Percentiles rank a stretch among this genome's conserved stretches.
Evolutionary conservation across 2,113 vertebrate genomes (phyloP).

Genomic region (Eublepharis macularius): DNA sequence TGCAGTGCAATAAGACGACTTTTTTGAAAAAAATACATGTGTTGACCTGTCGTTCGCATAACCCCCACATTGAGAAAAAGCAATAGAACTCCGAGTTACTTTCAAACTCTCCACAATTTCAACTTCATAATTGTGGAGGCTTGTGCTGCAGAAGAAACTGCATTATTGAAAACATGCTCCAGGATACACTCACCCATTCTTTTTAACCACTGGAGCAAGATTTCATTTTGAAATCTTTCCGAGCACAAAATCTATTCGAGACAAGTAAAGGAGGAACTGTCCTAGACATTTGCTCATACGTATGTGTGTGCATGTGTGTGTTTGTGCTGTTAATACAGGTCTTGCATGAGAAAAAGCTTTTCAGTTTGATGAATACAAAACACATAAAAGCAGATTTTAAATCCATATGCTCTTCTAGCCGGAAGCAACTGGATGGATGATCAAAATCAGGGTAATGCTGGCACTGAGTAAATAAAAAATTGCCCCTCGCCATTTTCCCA

Average conservation of each 20-base stretch:
- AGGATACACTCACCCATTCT: background rate
- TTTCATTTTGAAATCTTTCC: background rate
- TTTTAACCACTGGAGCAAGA: background rate
- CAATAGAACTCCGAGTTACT: background rate
- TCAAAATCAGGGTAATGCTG: background rate
- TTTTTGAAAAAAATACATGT: background rate
- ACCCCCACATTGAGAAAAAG: background rate
- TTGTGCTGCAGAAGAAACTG: background rate
- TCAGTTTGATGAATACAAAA: background rate
- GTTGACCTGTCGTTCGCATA: too few species aligned
- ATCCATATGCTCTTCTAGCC: background rate
- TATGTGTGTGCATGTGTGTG: background rate
- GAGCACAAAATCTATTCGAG: background rate
- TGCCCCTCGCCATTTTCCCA: background rate
- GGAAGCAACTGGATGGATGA: conserved; percentile 4
- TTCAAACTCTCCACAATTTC: background rate
- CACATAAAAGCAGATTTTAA: background rate
- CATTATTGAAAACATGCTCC: background rate
- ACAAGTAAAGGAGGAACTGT: background rate
- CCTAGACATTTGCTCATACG: background rate
- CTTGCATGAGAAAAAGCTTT: background rate
- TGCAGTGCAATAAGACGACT: background rate
- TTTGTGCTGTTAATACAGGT: background rate
- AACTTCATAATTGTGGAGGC: background rate
- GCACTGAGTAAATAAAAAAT: background rate